Evolutionary conservation across 2,113 vertebrate species (phyloP).

Genomic region (Cricetomys ansorgei): DNA sequence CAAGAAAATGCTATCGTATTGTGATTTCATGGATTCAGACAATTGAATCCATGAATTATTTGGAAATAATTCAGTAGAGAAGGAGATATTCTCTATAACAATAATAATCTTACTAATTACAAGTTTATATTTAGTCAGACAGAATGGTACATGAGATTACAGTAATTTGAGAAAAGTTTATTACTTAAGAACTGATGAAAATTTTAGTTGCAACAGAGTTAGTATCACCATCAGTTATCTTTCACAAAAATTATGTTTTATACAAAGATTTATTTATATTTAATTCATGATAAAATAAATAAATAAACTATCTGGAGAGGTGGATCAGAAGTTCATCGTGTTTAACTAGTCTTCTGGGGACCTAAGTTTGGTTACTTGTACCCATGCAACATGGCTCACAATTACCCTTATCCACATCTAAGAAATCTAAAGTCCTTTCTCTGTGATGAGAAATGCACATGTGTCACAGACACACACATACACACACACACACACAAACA

Average conservation of each 20-base stretch:
- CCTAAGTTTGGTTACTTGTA: too few relatives aligned
- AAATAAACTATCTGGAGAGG: neutral
- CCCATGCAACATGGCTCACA: neutral
- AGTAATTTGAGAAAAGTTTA: constrained; percentile 2
- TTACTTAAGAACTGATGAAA: neutral
- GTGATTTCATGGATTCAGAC: neutral
- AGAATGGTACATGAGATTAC: neutral
- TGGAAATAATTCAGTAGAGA: too few relatives aligned
- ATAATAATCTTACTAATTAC: neutral
- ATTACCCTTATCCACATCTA: neutral
- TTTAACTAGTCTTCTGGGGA: neutral
- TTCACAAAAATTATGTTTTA: neutral
- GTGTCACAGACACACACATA: neutral
- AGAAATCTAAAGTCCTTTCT: neutral
- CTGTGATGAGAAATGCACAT: neutral
- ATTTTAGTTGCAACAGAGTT: neutral
- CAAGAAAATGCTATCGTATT: neutral
- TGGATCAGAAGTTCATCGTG: neutral
- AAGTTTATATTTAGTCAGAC: neutral
- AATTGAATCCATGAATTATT: neutral
- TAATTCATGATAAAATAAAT: neutral
- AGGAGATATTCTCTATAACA: neutral
- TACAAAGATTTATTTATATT: too few relatives aligned
- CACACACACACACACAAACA: neutral
- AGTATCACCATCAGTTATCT: neutral